A percentile compares a stretch with the other conserved stretches of the same genome.
phyloP scores from a whole-genome alignment of 2,888 invertebrate species.

The Ommatoiulus sabulosus region DNA sequence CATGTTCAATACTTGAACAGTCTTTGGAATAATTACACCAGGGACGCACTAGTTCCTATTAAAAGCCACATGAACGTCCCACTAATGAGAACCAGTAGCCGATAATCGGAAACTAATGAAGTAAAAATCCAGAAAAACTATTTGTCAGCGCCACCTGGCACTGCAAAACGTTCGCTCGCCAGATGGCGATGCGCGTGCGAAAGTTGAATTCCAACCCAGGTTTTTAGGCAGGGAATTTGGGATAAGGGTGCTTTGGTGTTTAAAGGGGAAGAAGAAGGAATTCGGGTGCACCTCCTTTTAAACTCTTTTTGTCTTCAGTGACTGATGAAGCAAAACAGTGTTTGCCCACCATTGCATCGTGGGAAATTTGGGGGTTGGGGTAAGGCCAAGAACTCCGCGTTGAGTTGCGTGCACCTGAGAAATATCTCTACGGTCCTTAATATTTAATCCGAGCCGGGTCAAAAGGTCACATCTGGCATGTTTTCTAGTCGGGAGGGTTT shows the following conservation, averaged over 20 bases:
- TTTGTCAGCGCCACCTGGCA: too few relatives aligned
- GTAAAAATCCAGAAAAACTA: too few relatives aligned
- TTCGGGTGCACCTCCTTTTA: not conserved
- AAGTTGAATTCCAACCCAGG: too few relatives aligned
- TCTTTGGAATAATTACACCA: not conserved
- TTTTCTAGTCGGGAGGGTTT: not conserved
- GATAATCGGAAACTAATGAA: too few relatives aligned
- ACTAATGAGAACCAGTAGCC: too few relatives aligned
- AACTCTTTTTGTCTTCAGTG: conserved; percentile 26
- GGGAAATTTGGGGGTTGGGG: not conserved
- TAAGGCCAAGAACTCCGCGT: too few relatives aligned
- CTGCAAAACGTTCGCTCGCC: too few relatives aligned
- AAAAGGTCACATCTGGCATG: not conserved
- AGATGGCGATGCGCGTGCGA: too few relatives aligned
- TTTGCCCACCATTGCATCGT: not conserved
- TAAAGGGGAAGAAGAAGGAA: conserved; percentile 6
- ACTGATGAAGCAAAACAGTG: conserved; percentile 27
- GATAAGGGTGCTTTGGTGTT: not conserved
- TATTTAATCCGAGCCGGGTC: conserved; percentile 8
- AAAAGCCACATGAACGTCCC: not conserved
- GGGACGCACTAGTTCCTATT: too few relatives aligned
- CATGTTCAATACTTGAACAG: too few relatives aligned
- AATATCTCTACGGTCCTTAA: conserved; percentile 34
- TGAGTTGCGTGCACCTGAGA: conserved; percentile 7
- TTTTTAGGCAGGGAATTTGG: not conserved